Conservation (phyloP, 2,797 vertebrate genomes). For the Antennarius maculatus region DNA sequence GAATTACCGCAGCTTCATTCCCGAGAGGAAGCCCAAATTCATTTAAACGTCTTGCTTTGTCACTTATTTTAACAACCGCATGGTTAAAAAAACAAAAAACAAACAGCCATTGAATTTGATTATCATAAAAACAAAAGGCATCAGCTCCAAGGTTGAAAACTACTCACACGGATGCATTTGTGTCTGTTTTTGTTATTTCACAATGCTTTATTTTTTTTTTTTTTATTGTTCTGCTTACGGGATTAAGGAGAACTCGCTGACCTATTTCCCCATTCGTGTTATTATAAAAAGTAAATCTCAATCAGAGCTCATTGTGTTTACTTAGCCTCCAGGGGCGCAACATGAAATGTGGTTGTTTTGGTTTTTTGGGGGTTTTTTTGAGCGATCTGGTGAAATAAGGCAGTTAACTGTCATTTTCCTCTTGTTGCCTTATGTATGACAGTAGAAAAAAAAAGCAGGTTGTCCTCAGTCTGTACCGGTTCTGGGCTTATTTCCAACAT, state of each 20-base stretch:
- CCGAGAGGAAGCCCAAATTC: constrained; percentile 17
- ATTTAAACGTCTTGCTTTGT: constrained; percentile 5
- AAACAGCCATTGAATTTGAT: not conserved
- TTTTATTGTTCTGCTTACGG: not conserved
- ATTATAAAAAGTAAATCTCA: constrained; percentile 57
- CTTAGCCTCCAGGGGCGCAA: constrained; percentile 33
- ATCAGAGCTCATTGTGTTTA: constrained; percentile 44
- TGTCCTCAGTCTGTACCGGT: constrained; percentile 63
- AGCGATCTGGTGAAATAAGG: constrained; percentile 40
- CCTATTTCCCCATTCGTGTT: constrained; percentile 22
- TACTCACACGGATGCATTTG: not conserved
- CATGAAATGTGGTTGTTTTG: not conserved
- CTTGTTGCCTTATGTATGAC: constrained; percentile 41
- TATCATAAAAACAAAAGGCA: not conserved
- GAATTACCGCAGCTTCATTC: constrained; percentile 6
- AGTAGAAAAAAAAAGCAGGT: constrained; percentile 50
- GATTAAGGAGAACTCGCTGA: not conserved
- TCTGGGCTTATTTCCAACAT: constrained; percentile 73
- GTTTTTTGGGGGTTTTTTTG: constrained; percentile 5
- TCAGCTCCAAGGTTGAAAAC: not conserved
- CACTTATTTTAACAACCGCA: not conserved
- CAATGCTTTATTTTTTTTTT: not conserved
- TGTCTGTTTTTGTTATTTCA: not conserved
- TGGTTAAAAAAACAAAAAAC: constrained; percentile 3
- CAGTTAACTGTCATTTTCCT: constrained; percentile 24